Percentiles rank a stretch among this genome's conserved stretches.
Conservation (phyloP, 2,113 vertebrate species). For the Psettodes erumei region DNA sequence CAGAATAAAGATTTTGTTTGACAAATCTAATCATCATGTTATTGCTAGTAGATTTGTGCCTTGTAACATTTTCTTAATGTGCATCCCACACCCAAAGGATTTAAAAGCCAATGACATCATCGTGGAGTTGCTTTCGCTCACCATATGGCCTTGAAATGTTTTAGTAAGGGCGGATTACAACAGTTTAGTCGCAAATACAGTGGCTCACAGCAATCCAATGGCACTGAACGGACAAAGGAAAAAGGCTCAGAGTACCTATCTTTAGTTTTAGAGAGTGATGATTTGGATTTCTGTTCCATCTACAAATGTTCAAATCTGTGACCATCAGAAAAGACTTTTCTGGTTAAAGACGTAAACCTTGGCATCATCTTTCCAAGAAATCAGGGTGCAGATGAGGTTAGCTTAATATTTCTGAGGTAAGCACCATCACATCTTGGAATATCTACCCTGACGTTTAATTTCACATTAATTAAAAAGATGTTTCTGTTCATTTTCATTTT, state of each 20-base stretch:
- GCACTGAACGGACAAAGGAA: background rate
- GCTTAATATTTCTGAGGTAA: conserved; percentile 16
- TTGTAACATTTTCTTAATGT: background rate
- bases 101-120: conserved; percentile 1
- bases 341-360: background rate
- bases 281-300: background rate
- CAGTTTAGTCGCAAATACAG: background rate
- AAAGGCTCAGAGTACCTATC: background rate
- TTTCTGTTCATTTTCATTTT: conserved; percentile 41
- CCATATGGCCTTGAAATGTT: conserved; percentile 5
- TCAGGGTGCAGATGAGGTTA: background rate
- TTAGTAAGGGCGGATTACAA: conserved; percentile 7
- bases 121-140: background rate
- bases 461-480: conserved; percentile 16
- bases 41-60: background rate
- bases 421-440: conserved; percentile 4
- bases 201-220: background rate
- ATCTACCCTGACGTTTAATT: background rate
- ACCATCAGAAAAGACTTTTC: background rate
- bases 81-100: background rate
- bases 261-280: background rate
- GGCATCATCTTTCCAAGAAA: conserved; percentile 7
- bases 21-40: background rate
- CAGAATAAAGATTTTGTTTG: background rate
- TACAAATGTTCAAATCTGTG: background rate